These are phyloP conservation scores for Scomberomorus guttatus DNA, from an alignment of 2,797 vertebrate species.

Conservation along the genomic window DNA sequence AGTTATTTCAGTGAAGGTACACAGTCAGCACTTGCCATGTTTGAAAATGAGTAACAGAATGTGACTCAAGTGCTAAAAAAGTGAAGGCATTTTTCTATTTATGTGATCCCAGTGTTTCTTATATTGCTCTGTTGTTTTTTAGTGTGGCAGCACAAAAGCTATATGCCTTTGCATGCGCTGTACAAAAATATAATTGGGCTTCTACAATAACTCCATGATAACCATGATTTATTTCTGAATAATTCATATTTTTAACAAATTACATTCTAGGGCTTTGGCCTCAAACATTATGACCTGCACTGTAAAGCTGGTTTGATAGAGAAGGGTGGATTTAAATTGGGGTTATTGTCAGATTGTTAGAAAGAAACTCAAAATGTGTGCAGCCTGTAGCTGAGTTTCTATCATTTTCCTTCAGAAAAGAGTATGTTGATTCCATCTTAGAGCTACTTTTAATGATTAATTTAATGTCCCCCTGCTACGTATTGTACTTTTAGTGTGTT, in stretches of 20 bases:
- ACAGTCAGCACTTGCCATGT: too few relatives aligned
- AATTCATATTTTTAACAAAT: constrained; percentile 24
- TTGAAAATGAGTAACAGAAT: not conserved
- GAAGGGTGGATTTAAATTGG: not conserved
- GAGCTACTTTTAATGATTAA: too few relatives aligned
- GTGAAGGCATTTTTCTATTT: not conserved
- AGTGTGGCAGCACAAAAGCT: constrained; percentile 8
- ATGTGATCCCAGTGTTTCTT: constrained; percentile 12
- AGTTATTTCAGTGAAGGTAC: too few relatives aligned
- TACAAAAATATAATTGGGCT: too few relatives aligned
- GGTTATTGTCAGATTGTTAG: not conserved
- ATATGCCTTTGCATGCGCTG: not conserved
- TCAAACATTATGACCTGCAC: constrained; percentile 23
- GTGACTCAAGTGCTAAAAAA: constrained; percentile 24
- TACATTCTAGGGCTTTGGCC: constrained; percentile 22
- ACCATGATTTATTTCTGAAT: constrained; percentile 41
- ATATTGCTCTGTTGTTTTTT: constrained; percentile 2
- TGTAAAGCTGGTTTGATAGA: too few relatives aligned
- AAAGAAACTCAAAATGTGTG: not conserved
- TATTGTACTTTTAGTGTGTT: too few relatives aligned
- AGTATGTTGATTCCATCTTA: too few relatives aligned
- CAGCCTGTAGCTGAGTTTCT: too few relatives aligned
- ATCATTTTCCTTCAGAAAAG: too few relatives aligned
- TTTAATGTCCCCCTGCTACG: too few relatives aligned
- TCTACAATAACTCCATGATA: constrained; percentile 44